Conservation (phyloP, 2,113 vertebrate genomes). For the Rutilus rutilus region DNA sequence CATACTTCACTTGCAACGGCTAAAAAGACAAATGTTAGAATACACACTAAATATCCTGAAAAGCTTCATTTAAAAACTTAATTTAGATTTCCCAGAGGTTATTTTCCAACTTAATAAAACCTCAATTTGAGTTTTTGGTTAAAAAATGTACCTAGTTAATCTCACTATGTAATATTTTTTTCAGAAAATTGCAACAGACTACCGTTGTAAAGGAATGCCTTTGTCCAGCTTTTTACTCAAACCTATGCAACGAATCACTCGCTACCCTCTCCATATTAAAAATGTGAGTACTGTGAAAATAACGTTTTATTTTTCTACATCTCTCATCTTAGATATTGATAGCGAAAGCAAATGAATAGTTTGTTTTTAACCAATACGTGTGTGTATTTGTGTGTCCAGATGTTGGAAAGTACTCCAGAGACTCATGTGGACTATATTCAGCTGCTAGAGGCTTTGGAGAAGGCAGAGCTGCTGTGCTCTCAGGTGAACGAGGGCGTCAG, state of each 20-base stretch:
- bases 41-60: background rate
- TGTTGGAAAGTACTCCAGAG: slow-evolving; percentile 91
- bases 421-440: slow-evolving; percentile 79
- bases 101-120: background rate
- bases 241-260: slow-evolving; percentile 97
- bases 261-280: slow-evolving; percentile 95
- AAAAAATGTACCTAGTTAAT: background rate
- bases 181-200: slow-evolving; percentile 91
- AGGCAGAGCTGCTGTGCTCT: slow-evolving; percentile 89
- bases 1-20: background rate
- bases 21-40: background rate
- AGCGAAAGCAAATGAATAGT: background rate
- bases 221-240: slow-evolving; percentile 97
- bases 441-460: slow-evolving; percentile 86
- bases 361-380: background rate
- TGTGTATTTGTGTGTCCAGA: slow-evolving; percentile 72
- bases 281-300: slow-evolving; percentile 78
- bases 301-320: background rate
- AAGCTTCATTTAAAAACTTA: too few relatives aligned
- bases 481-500: slow-evolving; percentile 94
- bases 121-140: background rate
- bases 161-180: slow-evolving; percentile 4
- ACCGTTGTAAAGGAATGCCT: slow-evolving; percentile 97
- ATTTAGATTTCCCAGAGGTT: background rate
- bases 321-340: background rate